These are phyloP conservation scores for Neoascia interrupta DNA, from an alignment of 2,888 invertebrate genomes.

Conservation along the genomic window DNA sequence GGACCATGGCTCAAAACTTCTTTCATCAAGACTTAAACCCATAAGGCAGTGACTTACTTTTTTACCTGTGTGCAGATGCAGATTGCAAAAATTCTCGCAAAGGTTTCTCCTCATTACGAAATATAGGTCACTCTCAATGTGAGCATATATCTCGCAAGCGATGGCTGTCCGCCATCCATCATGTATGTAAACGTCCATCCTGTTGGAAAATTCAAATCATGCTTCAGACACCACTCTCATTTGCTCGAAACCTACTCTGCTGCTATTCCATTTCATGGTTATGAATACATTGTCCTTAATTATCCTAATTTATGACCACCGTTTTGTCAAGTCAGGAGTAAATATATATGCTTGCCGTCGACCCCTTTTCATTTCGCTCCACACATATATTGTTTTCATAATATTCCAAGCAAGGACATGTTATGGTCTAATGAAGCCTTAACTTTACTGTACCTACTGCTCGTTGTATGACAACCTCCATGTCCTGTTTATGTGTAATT, in stretches of 20 bases:
- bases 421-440: constrained; percentile 51
- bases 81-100: too few relatives aligned
- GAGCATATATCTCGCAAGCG: too few relatives aligned
- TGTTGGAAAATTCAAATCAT: constrained; percentile 55
- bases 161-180: constrained; percentile 2
- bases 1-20: too few relatives aligned
- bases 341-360: constrained; percentile 20
- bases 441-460: constrained; percentile 6
- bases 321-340: constrained; percentile 60
- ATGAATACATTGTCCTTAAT: constrained; percentile 68
- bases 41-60: too few relatives aligned
- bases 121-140: too few relatives aligned
- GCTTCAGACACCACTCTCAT: constrained; percentile 43
- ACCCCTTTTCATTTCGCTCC: neutral
- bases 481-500: constrained; percentile 20
- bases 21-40: too few relatives aligned
- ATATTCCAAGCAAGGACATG: constrained; percentile 28
- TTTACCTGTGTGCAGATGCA: too few relatives aligned
- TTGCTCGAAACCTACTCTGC: constrained; percentile 42
- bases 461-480: constrained; percentile 4
- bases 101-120: too few relatives aligned
- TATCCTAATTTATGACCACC: constrained; percentile 64
- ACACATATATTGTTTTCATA: constrained; percentile 36
- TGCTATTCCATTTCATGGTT: constrained; percentile 59
- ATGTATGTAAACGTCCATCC: constrained; percentile 17